Base-by-base conservation (phyloP, 2,888 invertebrate species). In the Drosophila falleni region DNA sequence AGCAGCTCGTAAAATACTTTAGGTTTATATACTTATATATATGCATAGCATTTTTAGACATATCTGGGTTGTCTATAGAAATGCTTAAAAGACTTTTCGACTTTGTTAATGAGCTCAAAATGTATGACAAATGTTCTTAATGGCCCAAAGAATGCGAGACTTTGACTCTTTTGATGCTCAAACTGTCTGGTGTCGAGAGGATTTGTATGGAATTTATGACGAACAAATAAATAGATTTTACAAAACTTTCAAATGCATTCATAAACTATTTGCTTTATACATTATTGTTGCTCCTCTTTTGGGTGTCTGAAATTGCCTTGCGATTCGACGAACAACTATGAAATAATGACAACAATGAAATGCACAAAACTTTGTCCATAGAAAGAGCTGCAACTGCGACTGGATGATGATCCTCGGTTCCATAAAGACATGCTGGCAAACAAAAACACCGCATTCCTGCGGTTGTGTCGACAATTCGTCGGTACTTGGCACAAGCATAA, bases 81-180 rank as follows among this genome's bases (percentile, higher is more conserved):
- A 72, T 64, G 23, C 60, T 53, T 44, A 65, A 63, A 42, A 71
- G 41, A 47, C 63, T 58, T 60, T 63, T 44, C 23, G 59, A 37
- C 61, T 56, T 6, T 53, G 56, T 65, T 73, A 73, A 76, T 78
- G 72, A 80, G 80, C 66, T 54, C 47, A 31, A 67, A 71, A 76
- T 76, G 59, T 74, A 81, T 87, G 87, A 87, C 83, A 83, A 83
- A 87, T 84, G 79, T 47, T 79, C 55, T 72, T 67, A 87, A 83
- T 83, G 84, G 58, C 15, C 59, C 65, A 56, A 37, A 35, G 59
- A 70, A 70, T 63, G 51, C 16, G 19, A 53, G 51, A 31, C 53
- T 39, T 16, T 55, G 66, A 70, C 58, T 78, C 78, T 72, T 55
- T 73, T 73, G 75, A 80, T 75, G 75, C 69, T 31, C 15, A 19